These are phyloP conservation scores for Clarias magur DNA, from an alignment of 2,113 vertebrate genomes.

Conservation along the genomic window DNA sequence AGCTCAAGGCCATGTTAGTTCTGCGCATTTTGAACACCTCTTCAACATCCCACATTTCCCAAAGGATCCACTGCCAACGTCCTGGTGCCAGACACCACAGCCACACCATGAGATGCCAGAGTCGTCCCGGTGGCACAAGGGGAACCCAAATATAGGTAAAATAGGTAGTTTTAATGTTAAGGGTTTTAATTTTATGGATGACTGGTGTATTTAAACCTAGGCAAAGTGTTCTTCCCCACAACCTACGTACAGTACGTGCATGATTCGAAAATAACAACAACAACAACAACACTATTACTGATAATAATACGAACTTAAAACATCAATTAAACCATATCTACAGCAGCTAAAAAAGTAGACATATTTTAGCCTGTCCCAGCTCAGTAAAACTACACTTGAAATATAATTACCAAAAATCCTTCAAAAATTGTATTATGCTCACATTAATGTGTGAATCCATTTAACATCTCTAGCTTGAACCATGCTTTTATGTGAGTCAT, in stretches of 20 bases:
- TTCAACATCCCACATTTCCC: neutral
- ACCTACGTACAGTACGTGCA: neutral
- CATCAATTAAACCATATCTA: neutral
- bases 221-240: neutral
- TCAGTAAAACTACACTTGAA: slow-evolving; percentile 2
- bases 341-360: neutral
- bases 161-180: too few species aligned
- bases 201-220: neutral
- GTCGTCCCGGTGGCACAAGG: too few species aligned
- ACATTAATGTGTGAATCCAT: slow-evolving; percentile 1
- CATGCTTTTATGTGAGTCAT: slow-evolving; percentile 1
- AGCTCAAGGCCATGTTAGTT: slow-evolving; percentile 26
- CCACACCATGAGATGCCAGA: too few species aligned
- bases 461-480: neutral
- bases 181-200: too few species aligned
- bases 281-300: too few species aligned
- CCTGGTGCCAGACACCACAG: too few species aligned
- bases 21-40: neutral
- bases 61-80: too few species aligned
- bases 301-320: neutral
- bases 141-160: too few species aligned
- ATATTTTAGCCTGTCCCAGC: neutral
- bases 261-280: neutral
- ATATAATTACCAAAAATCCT: neutral
- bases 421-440: slow-evolving; percentile 1